Evolutionary conservation across 2,888 invertebrate species (phyloP).

Genomic region (Glaucopsyche alexis): DNA sequence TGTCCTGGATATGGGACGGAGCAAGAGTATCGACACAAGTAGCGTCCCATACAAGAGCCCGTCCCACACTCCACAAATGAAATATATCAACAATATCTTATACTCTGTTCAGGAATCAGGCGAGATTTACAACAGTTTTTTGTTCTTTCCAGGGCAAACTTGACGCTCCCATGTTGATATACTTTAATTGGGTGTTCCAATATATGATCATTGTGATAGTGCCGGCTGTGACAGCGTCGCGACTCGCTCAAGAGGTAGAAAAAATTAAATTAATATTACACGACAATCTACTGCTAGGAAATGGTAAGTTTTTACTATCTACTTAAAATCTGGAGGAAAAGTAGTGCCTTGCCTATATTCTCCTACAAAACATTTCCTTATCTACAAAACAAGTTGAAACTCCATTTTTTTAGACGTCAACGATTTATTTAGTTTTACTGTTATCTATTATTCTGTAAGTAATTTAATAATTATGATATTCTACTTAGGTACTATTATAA

Average conservation of each 20-base stretch:
- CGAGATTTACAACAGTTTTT: not conserved
- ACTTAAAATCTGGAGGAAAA: not conserved
- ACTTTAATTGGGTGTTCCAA: slow-evolving; percentile 23
- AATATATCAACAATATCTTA: too few species aligned
- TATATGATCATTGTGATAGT: slow-evolving; percentile 28
- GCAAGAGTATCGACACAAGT: too few species aligned
- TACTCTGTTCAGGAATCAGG: too few species aligned
- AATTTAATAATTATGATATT: too few species aligned
- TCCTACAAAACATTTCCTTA: not conserved
- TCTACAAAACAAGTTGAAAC: too few species aligned
- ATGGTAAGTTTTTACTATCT: slow-evolving; percentile 9
- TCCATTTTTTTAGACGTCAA: too few species aligned
- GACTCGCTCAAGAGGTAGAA: slow-evolving; percentile 26
- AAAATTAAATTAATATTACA: slow-evolving; percentile 33
- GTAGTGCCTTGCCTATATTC: not conserved
- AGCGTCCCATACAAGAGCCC: too few species aligned
- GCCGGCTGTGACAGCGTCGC: slow-evolving; percentile 30
- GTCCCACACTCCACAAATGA: too few species aligned
- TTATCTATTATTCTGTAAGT: too few species aligned
- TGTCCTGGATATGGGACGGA: too few species aligned
- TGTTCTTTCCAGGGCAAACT: not conserved
- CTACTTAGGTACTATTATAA: too few species aligned
- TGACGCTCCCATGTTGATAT: not conserved
- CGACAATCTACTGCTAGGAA: slow-evolving; percentile 31
- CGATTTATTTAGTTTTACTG: too few species aligned